phyloP scores from a whole-genome alignment of 2,797 vertebrate species.

The Chanos chanos region DNA sequence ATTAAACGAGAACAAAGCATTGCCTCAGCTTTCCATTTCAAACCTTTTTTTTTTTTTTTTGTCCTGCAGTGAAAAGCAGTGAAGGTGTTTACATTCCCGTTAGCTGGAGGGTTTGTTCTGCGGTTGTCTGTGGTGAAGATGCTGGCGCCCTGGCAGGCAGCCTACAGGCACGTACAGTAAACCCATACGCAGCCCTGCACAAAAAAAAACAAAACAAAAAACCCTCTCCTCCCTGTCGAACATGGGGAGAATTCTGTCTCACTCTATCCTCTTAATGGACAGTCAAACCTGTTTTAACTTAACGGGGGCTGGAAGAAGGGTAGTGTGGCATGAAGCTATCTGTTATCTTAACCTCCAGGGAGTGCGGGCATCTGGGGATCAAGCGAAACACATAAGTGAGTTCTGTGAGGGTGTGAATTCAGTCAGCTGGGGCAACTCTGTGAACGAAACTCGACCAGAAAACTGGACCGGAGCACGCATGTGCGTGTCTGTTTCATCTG shows the following conservation, averaged over 20 bases:
- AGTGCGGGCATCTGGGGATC: slow-evolving; percentile 36
- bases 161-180: slow-evolving; percentile 30
- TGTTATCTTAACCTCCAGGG: slow-evolving; percentile 14
- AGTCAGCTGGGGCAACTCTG: neutral
- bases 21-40: slow-evolving; percentile 24
- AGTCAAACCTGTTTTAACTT: slow-evolving; percentile 37
- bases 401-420: slow-evolving; percentile 22
- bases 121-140: slow-evolving; percentile 33
- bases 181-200: neutral
- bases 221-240: too few relatives aligned
- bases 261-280: slow-evolving; percentile 27
- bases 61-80: slow-evolving; percentile 27
- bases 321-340: slow-evolving; percentile 31
- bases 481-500: too few relatives aligned
- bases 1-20: slow-evolving; percentile 34
- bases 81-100: slow-evolving; percentile 58
- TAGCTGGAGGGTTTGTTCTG: slow-evolving; percentile 31
- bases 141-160: slow-evolving; percentile 23
- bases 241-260: neutral
- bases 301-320: slow-evolving; percentile 12
- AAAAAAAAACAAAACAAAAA: neutral
- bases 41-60: neutral
- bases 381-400: slow-evolving; percentile 29
- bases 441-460: too few relatives aligned
- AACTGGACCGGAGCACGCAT: neutral